phyloP scores from a whole-genome alignment of 2,888 invertebrate genomes.

The Scaptomyza flava region DNA sequence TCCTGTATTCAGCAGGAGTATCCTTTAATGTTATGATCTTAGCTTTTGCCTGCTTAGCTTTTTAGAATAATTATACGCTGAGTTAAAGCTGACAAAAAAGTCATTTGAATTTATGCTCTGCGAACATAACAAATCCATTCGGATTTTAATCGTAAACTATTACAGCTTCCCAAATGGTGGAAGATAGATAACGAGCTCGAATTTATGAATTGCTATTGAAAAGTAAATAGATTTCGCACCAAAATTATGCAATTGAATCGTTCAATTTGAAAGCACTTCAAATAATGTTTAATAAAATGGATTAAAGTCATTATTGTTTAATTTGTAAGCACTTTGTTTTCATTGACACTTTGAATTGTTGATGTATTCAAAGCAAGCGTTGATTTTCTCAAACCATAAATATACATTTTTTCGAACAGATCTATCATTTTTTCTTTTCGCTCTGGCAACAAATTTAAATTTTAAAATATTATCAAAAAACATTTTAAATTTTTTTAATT shows the following conservation, averaged over 20 bases:
- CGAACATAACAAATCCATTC: too few relatives aligned
- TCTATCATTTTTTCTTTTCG: not conserved
- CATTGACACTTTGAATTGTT: not conserved
- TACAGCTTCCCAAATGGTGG: too few relatives aligned
- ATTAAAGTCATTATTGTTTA: too few relatives aligned
- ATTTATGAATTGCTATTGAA: too few relatives aligned
- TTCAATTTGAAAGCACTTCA: too few relatives aligned
- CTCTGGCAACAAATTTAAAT: not conserved
- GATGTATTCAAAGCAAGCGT: not conserved
- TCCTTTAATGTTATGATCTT: constrained; percentile 68
- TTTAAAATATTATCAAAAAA: not conserved
- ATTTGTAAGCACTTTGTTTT: not conserved
- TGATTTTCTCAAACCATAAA: constrained; percentile 3
- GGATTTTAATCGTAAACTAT: too few relatives aligned
- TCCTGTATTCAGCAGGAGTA: constrained; percentile 44
- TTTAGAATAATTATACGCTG: constrained; percentile 38
- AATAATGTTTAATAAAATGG: too few relatives aligned
- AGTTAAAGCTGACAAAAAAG: constrained; percentile 6
- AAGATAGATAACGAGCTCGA: too few relatives aligned
- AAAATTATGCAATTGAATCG: too few relatives aligned
- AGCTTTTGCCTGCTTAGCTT: constrained; percentile 64
- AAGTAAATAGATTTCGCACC: too few relatives aligned
- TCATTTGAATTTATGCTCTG: not conserved
- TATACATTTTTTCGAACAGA: not conserved
- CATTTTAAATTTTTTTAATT: not conserved